Evolutionary conservation across 2,888 invertebrate species (phyloP).

Genomic region (Strigamia transsilvanica): DNA sequence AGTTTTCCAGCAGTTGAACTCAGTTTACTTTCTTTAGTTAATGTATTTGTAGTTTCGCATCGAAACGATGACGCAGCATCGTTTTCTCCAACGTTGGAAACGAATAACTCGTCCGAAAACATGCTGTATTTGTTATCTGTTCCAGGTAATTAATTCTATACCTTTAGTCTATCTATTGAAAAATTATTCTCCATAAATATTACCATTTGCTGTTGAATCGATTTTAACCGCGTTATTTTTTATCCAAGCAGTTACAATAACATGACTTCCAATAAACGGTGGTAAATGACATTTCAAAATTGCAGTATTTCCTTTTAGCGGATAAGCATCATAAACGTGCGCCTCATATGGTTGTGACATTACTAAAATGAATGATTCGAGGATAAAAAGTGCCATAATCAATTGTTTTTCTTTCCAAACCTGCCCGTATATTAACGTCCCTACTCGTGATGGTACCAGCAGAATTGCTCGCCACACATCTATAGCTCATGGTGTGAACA

Average conservation of each 20-base stretch:
- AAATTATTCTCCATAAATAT: background rate
- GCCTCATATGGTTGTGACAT: constrained; percentile 52
- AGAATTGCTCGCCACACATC: constrained; percentile 18
- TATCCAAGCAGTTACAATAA: constrained; percentile 51
- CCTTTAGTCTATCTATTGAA: too few species aligned
- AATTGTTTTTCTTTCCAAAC: background rate
- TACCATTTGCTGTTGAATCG: background rate
- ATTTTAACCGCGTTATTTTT: constrained; percentile 53
- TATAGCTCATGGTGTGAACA: background rate
- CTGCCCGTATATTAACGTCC: constrained; percentile 9
- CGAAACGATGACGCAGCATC: constrained; percentile 49
- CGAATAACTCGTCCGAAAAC: constrained; percentile 19
- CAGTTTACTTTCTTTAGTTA: constrained; percentile 46
- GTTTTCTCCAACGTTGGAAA: background rate
- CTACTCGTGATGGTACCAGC: background rate
- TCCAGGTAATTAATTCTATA: background rate
- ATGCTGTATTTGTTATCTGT: constrained; percentile 51
- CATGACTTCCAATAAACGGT: constrained; percentile 39
- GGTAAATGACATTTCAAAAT: constrained; percentile 53
- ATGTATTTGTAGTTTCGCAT: constrained; percentile 48
- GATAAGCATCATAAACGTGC: constrained; percentile 51
- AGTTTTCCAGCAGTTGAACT: constrained; percentile 52
- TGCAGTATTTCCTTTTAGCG: constrained; percentile 52
- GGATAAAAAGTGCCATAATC: background rate
- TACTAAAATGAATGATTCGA: constrained; percentile 22